Base-by-base conservation (phyloP, 2,113 vertebrate species). In the Myrmecophaga tridactyla region DNA sequence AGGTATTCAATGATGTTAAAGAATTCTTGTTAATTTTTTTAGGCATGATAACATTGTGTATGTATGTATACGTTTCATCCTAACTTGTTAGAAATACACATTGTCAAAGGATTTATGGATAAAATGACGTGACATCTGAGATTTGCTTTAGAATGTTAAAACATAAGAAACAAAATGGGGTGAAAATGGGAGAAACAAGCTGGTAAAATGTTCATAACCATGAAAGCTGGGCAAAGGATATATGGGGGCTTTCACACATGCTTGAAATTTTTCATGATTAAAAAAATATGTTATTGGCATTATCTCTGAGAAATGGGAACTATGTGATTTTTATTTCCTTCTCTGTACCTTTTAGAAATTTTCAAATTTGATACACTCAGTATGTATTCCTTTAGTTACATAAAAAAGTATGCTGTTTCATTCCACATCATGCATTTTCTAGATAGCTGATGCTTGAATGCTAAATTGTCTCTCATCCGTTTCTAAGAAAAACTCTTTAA, bases 231-330 rank as follows among this genome's bases (percentile, higher is more conserved):
- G 8, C n/a, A 17, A 36, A 82, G 11, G 53, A 9, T 31, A 11
- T 4, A 0, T 1, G 39, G n/a, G 31, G 46, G 41, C 6, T 53
- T 88, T 46, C 39, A 34, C 29, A 8, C 6, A 62, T 0, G 3
- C 65, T 86, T 81, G 29, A 92, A 56, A 36, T 27, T 60, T 15
- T 67, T 62, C 46, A 31, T 85, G 72, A 67, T 60, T n/a, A 41
- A 65, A 34, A 75, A 48, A 36, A 31, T 20, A 72, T 5, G 31
- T 27, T 17, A 21, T 2, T 25, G 36, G 18, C 34, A 36, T 51
- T 41, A n/a, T 77, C 58, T 76, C 60, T 25, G 48, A 84, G 62
- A 60, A 62, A 7, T 23, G 21, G 69, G 27, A 48, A 17, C 14
- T 36, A 41, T n/a, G 31, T 60, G 77, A 10, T 10, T 89, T 63